Percentiles rank a stretch among this genome's conserved stretches.
phyloP scores from a whole-genome alignment of 2,888 invertebrate species.

The Pemphredon lugubris region DNA sequence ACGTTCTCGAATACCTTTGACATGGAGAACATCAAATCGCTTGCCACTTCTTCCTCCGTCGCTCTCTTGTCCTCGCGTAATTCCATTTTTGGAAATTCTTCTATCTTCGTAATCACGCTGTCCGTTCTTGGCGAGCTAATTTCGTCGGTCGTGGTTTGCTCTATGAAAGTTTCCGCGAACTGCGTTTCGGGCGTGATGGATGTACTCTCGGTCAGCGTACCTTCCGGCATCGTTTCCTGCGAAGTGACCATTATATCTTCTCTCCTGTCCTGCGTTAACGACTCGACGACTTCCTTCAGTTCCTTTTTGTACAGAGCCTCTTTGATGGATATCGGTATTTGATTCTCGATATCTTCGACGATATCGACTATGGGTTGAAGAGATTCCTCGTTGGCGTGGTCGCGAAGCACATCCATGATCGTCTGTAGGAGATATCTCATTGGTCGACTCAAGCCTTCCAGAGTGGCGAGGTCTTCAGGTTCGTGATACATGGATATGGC shows the following conservation, averaged over 20 bases:
- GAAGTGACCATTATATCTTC: constrained; percentile 20
- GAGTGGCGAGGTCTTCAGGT: constrained; percentile 61
- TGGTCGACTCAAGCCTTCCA: constrained; percentile 65
- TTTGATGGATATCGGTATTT: constrained; percentile 69
- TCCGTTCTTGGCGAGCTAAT: constrained; percentile 34
- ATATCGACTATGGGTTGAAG: constrained; percentile 65
- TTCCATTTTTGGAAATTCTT: constrained; percentile 13
- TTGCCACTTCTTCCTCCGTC: not conserved
- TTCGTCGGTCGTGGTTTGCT: constrained; percentile 38
- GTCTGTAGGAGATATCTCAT: constrained; percentile 65
- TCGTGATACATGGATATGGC: constrained; percentile 63
- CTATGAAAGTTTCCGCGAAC: constrained; percentile 23
- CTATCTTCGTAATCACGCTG: constrained; percentile 27
- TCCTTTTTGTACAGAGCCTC: constrained; percentile 66
- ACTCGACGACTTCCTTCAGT: constrained; percentile 61
- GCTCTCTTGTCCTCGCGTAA: not conserved
- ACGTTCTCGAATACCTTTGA: constrained; percentile 60
- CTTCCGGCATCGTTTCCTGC: constrained; percentile 51
- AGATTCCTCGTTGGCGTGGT: constrained; percentile 51
- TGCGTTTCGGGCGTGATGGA: constrained; percentile 14
- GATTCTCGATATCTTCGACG: constrained; percentile 71
- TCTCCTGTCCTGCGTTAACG: constrained; percentile 55
- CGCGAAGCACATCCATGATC: constrained; percentile 59
- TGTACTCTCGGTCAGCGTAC: constrained; percentile 42
- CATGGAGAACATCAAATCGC: constrained; percentile 23